Base-by-base conservation (phyloP, 2,113 vertebrate genomes). In the Oncorhynchus mykiss region DNA sequence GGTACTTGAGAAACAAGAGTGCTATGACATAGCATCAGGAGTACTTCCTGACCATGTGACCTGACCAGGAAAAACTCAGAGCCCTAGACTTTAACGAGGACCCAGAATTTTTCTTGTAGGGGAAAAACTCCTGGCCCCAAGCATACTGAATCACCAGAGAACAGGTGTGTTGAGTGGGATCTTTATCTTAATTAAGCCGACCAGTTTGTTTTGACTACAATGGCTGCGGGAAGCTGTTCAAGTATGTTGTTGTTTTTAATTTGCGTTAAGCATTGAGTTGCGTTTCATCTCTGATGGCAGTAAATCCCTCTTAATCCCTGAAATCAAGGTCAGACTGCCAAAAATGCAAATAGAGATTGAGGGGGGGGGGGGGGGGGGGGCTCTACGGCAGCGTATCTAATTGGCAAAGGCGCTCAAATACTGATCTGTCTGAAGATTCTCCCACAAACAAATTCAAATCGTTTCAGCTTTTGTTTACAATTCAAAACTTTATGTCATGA, bases 241-340 rank as follows among this genome's bases (percentile, higher is more conserved):
- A 48, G 22, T n/a, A 20, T 8, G 39, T 70, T 48, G 68, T 49
- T 70, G 68, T 48, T 24, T 70, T 13, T 70, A 4, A 48, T 49
- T 18, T 70, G 39, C 11, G 2, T 13, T 12, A 5, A 48, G 45
- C 34, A 1, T 14, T 11, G 18, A 3, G 7, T 49, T 70, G 20
- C 4, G 16, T 62, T 66, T 71, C 24, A 65, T 14, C 39, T 71
- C 39, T 64, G 68, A 49, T 72, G 70, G 71, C 69, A 66, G 69
- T 65, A 65, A 49, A 77, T 27, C 75, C 57, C 22, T 34, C 27
- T 22, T 78, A 68, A 78, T 78, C 76, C 70, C 24, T 34, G 18
- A 66, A 72, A 66, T 45, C 69, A 51, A 34, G 24, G 62, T 48
- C 76, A 77, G 60, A 72, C 66, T 57, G 48, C 20, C 62, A 65